Evolutionary conservation across 2,888 invertebrate species (phyloP), one percentile per base, ranked within the genome.

Genomic region (Athalia rosae): DNA sequence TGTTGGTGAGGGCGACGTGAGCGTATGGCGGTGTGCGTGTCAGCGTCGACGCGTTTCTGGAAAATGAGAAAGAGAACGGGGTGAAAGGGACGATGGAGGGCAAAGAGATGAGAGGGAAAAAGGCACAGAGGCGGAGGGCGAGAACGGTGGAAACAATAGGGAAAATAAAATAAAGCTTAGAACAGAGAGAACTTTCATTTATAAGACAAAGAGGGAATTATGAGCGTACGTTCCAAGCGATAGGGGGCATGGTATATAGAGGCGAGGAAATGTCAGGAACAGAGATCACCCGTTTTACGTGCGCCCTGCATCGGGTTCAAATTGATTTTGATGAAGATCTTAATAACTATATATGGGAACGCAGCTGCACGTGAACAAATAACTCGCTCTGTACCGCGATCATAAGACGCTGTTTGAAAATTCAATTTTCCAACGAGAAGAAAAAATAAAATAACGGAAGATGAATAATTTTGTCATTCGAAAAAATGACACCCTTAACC

Each of bases 151-250:
- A 87, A 88, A 88, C 88, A 88, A 88, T 88, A 82, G 86, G 83
- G 83, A 84, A 86, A 88, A 88, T 88, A 88, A 88, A 88, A 88
- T 88, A 88, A 88, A 85, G 87, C 85, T 86, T 80, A 80, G 80
- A 78, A 80, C 77, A 58, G 58, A 58, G 71, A 58, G 71, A 71
- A 71, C 71, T 71, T 71, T 71, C 58, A 71, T 71, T 71, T 71
- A 71, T 71, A 71, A 71, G 71, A 71, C 71, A 71, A 71, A 71
- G 56, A 71, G 71, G 71, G 71, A 71, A 71, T 71, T 71, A 71
- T 71, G 56, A 71, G 58, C 58, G 58, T 71, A 71, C 56, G 58
- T 71, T 69, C 11, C 13, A 58, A 13, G 43, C 69, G 56, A 69
- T 41, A 71, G 71, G 43, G 58, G 8, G 58, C 58, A 71, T 13